Evolutionary conservation across 2,113 vertebrate genomes (phyloP).

Genomic region (Anthoscopus minutus): DNA sequence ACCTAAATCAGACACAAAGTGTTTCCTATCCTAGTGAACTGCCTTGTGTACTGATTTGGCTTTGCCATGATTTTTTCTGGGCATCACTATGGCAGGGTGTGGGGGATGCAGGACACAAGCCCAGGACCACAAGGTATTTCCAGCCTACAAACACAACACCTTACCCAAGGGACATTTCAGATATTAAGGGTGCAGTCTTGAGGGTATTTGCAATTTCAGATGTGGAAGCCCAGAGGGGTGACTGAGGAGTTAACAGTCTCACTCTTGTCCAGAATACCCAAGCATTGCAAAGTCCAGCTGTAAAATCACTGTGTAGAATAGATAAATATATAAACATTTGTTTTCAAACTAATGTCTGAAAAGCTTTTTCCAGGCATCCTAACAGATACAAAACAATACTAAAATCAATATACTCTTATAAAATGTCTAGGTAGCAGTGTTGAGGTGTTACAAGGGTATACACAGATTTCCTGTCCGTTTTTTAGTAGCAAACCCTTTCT

Average conservation of each 20-base stretch:
- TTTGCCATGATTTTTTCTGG: not conserved
- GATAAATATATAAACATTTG: not conserved
- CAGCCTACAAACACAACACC: not conserved
- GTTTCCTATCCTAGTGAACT: not conserved
- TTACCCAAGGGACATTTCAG: not conserved
- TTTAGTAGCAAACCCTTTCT: not conserved
- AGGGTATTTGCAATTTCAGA: not conserved
- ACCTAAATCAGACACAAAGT: not conserved
- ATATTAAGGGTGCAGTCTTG: not conserved
- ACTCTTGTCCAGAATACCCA: not conserved
- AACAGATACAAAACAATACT: not conserved
- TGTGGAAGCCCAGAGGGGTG: not conserved
- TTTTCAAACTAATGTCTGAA: not conserved
- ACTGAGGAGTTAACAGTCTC: not conserved
- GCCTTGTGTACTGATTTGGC: not conserved
- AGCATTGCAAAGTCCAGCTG: not conserved
- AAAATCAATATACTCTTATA: not conserved
- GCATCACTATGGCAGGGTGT: rapidly evolving
- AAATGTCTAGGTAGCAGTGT: not conserved
- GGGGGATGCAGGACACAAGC: not conserved
- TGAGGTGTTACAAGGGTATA: not conserved
- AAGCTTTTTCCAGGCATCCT: not conserved
- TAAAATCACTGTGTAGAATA: not conserved
- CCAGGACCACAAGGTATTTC: not conserved
- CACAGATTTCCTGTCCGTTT: not conserved